These are phyloP conservation scores for Latrodectus elegans DNA, from an alignment of 2,888 invertebrate genomes.

Conservation along the genomic window DNA sequence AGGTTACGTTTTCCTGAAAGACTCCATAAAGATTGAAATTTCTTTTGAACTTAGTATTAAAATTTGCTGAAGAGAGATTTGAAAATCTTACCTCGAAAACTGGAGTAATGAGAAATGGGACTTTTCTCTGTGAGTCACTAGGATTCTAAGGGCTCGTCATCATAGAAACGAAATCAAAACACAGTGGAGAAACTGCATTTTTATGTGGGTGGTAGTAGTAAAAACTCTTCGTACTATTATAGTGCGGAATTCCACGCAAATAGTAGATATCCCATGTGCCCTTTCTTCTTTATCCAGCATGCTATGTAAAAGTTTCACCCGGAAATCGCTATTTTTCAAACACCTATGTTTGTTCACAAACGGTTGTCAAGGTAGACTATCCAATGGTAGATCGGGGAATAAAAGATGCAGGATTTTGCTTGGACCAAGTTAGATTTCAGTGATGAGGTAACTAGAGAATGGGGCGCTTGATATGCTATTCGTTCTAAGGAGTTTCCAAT, in stretches of 20 bases:
- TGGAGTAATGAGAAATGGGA: conserved; percentile 36
- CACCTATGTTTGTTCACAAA: conserved; percentile 67
- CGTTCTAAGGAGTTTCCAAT: conserved; percentile 30
- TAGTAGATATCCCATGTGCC: conserved; percentile 3
- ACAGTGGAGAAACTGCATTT: conserved; percentile 36
- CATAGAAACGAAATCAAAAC: conserved; percentile 56
- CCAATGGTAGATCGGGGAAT: conserved; percentile 46
- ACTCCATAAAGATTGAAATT: too few relatives aligned
- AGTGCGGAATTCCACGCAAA: background rate
- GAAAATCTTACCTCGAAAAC: conserved; percentile 56
- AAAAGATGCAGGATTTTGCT: conserved; percentile 22
- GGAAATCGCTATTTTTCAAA: conserved; percentile 65
- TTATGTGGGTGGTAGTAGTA: conserved; percentile 44
- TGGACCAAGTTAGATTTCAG: conserved; percentile 43
- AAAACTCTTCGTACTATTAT: conserved; percentile 14
- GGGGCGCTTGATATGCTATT: conserved; percentile 36
- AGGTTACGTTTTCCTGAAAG: too few relatives aligned
- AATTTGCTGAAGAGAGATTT: conserved; percentile 3
- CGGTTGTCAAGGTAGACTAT: conserved; percentile 66
- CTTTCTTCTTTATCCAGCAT: conserved; percentile 19
- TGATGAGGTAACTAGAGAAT: conserved; percentile 40
- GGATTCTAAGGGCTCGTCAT: conserved; percentile 57
- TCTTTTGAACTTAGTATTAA: too few relatives aligned
- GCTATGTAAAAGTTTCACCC: conserved; percentile 56
- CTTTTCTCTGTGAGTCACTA: conserved; percentile 65